Evolutionary conservation across 2,797 vertebrate genomes (phyloP), one percentile per base, ranked within the genome.

Genomic region (Oophaga sylvatica): DNA sequence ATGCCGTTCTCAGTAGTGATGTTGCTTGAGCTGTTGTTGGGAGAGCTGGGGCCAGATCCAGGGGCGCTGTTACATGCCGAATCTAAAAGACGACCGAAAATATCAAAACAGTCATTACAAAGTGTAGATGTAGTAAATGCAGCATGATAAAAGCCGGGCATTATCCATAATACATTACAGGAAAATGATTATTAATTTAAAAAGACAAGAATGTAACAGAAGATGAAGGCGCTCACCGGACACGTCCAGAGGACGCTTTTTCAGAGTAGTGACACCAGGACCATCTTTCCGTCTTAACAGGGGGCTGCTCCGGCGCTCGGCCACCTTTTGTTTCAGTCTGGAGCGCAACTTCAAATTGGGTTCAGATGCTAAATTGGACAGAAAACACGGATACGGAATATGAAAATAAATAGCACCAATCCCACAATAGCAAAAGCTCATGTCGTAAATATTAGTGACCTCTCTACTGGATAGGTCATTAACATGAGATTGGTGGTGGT

Each of bases 21-120:
- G 91, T 97, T 98, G 92, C 96, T 97, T 90, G 97, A 99, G 95
- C 97, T 98, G 96, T 98, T 99, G 95, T 98, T 99, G 71, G 98
- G 98, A 41, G 98, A 99, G 92, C 98, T 99, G 92, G 98, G 98
- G 11, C 98, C 98, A 1, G 98, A 99, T 87, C 98, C 98, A 0
- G 98, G 98, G 84, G 98, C 98, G 4, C 98, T 99, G 95, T 96
- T 99, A 93, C 98, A 99, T 12, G 95, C 96, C 0, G 97, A 98
- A 87, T 99, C 98, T 99, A 91, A 1, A 92, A 93, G 87, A 57
- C 92, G 60, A 91, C 87, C 91, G 86, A 88, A 41, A 84, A 76
- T 16, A 31, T 2, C 17, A 35, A 35, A 6, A 20, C 15, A 57
- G 20, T 63, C 60, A 20, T 63, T 60, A 16, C 13, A 22, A 20